Evolutionary conservation across 30 jellyfish, hydroid and myxozoan genomes (phyloP), one percentile per base, ranked within the genome.

Genomic region (Catostylus mosaicus): DNA sequence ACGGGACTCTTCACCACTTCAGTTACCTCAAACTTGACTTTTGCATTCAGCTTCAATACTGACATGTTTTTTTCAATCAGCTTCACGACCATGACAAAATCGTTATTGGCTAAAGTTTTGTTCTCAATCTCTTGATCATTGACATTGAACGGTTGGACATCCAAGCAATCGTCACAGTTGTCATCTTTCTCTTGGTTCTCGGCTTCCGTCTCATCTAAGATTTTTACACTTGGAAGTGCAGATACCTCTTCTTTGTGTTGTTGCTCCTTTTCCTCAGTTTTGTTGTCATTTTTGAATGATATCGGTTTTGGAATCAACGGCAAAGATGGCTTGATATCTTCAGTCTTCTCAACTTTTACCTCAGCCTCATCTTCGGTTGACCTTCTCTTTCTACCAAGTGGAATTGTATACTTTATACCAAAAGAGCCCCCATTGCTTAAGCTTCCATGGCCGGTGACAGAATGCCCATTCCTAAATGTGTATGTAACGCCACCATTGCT

Each of bases 41-140:
- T 82, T 32, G 86, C 86, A 23, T 52, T 48, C 52, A 67, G 36
- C 27, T 80, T 80, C 24, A 35, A 32, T 2, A 84, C 90, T 8
- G 90, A 80, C 56, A 63, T 26, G 66, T 67, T 80, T 40, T 80
- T 84, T 24, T 80, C 84, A 61, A 80, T 67, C 38, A 65, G 68
- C 77, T 67, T 80, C 38, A 67, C 90, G 14, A 67, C 84, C 90
- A 80, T 80, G 77, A 80, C 90, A 61, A 80, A 80, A 19, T 66
- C 78, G 54, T 80, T 80, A 69, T 40, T 67, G 26, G 73, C 90
- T 3, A 80, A 19, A 3, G 90, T 80, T 40, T 47, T 57, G 38
- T 80, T 80, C 40, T 80, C 78, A 22, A 67, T 67, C 0, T 11
- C 61, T 33, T 66, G 14, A 35, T 80, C 90, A 30, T 67, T 50